phyloP scores from a whole-genome alignment of 2,113 vertebrate species.

The Dasyornis broadbenti region DNA sequence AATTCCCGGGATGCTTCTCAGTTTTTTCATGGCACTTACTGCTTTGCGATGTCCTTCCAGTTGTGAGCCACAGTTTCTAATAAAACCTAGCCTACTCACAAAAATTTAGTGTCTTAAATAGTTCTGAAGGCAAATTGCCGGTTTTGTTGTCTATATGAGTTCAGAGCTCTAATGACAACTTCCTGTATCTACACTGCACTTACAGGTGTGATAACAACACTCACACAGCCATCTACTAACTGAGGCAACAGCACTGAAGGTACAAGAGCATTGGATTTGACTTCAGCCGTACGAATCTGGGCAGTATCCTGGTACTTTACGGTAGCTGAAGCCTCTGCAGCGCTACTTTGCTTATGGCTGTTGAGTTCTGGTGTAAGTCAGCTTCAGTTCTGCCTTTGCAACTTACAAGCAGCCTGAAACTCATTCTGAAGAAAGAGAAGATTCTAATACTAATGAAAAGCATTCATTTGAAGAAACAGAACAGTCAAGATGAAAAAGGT shows the following conservation, averaged over 20 bases:
- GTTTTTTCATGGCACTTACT: neutral
- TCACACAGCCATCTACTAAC: neutral
- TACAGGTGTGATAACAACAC: neutral
- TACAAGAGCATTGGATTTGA: neutral
- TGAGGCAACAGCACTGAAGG: neutral
- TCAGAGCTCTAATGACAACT: neutral
- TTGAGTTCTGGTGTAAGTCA: neutral
- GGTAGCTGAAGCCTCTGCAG: neutral
- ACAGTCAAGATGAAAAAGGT: neutral
- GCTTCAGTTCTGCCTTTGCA: neutral
- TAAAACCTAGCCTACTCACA: neutral
- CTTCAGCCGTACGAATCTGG: neutral
- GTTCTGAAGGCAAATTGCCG: neutral
- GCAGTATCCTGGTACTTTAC: neutral
- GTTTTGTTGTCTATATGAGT: neutral
- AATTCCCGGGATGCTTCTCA: neutral
- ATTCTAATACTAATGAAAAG: neutral
- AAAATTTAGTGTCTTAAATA: neutral
- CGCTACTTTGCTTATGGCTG: neutral
- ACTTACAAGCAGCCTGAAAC: neutral
- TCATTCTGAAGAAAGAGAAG: neutral
- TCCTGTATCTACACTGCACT: neutral
- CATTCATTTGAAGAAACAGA: neutral
- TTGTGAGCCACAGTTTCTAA: neutral
- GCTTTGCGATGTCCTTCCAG: neutral